A percentile compares a stretch with the other conserved stretches of the same genome.
phyloP scores from a whole-genome alignment of 23 tunicate species.

The Phallusia fumigata region DNA sequence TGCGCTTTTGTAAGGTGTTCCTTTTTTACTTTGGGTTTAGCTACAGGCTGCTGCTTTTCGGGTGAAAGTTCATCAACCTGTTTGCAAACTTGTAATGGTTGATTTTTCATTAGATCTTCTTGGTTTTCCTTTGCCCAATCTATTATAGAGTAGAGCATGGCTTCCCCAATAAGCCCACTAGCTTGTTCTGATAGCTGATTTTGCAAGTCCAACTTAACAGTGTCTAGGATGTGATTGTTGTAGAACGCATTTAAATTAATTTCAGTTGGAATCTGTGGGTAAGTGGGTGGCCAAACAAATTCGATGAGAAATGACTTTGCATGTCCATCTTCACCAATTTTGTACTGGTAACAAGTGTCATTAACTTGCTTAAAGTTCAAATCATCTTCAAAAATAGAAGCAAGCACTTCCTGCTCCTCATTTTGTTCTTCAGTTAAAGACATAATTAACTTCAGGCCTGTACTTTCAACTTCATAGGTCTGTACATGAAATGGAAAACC shows the following conservation, averaged over 20 bases:
- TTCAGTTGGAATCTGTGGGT: slow-evolving; percentile 54
- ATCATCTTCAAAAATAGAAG: slow-evolving; percentile 89
- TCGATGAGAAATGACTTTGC: slow-evolving; percentile 73
- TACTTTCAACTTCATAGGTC: too few species aligned
- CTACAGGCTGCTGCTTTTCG: background rate
- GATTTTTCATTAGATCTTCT: slow-evolving; percentile 55
- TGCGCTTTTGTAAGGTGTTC: slow-evolving; percentile 92
- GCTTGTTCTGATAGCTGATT: slow-evolving; percentile 36
- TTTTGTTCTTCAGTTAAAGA: slow-evolving; percentile 58
- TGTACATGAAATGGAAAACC: too few species aligned
- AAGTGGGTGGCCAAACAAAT: slow-evolving; percentile 69
- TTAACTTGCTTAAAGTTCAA: slow-evolving; percentile 51
- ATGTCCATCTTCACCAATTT: slow-evolving; percentile 66
- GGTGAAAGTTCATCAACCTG: background rate
- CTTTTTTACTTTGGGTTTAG: slow-evolving; percentile 81
- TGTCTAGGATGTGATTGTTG: slow-evolving; percentile 60
- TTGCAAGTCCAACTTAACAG: slow-evolving; percentile 50
- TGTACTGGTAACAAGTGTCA: slow-evolving; percentile 62
- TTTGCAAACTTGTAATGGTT: slow-evolving; percentile 33
- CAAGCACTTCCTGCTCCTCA: slow-evolving; percentile 79
- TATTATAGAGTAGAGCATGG: slow-evolving; percentile 67
- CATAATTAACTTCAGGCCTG: too few species aligned
- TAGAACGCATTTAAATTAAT: slow-evolving; percentile 71
- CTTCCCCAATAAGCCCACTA: slow-evolving; percentile 65
- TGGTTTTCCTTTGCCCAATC: slow-evolving; percentile 91